A percentile compares a stretch with the other conserved stretches of the same genome.
phyloP scores from a whole-genome alignment of 2,797 vertebrate genomes.

The Channa striata region DNA sequence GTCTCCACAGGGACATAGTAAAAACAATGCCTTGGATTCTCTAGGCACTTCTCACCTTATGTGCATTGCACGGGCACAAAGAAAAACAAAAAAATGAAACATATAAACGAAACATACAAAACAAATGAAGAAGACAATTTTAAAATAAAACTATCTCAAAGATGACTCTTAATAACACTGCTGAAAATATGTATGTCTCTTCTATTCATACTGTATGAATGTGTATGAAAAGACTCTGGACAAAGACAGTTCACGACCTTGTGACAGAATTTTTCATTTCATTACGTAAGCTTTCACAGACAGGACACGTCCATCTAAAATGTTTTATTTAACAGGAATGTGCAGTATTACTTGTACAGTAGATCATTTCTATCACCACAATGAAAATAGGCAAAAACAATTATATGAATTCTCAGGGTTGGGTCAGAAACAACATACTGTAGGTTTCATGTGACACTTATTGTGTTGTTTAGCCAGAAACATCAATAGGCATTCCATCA shows the following conservation, averaged over 20 bases:
- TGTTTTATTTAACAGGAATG: not conserved
- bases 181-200: too few relatives aligned
- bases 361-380: conserved; percentile 6
- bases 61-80: not conserved
- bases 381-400: accelerated
- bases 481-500: not conserved
- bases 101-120: too few relatives aligned
- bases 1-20: conserved; percentile 31
- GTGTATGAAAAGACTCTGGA: not conserved
- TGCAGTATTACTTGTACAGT: too few relatives aligned
- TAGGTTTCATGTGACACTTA: conserved; percentile 2
- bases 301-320: not conserved
- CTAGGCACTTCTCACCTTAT: not conserved
- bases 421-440: not conserved
- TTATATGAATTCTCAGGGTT: not conserved
- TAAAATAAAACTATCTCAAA: too few relatives aligned
- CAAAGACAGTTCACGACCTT: not conserved
- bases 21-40: not conserved
- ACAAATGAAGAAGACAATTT: too few relatives aligned
- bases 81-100: not conserved
- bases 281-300: not conserved
- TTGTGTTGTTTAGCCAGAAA: not conserved
- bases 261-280: not conserved
- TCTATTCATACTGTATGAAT: not conserved
- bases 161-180: too few relatives aligned